phyloP scores from a whole-genome alignment of 2,113 vertebrate genomes.

The Nibea coibor region DNA sequence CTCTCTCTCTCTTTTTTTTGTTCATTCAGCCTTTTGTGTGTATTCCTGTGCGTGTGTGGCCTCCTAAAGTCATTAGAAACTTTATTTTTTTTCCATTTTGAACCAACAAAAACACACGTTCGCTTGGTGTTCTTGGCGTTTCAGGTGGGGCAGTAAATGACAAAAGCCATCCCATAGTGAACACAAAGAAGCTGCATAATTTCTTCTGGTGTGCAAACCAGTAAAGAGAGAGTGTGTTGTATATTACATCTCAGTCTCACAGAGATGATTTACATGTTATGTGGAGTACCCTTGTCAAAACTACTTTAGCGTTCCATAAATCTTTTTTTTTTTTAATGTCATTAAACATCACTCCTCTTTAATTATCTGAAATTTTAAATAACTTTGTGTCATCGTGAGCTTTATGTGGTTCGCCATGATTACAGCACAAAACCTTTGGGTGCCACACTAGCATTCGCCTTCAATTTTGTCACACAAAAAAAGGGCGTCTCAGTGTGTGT shows the following conservation, averaged over 20 bases:
- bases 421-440: conserved; percentile 11
- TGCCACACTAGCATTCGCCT: conserved; percentile 29
- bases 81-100: conserved; percentile 8
- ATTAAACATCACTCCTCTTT: conserved; percentile 24
- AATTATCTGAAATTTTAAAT: conserved; percentile 30
- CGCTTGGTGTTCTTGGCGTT: conserved; percentile 22
- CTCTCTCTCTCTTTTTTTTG: neutral
- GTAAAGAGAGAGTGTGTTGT: neutral
- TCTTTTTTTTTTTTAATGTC: neutral
- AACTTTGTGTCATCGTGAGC: conserved; percentile 26
- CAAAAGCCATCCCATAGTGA: neutral
- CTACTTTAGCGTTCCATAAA: conserved; percentile 20
- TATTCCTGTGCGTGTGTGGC: conserved; percentile 41
- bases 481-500: conserved; percentile 35
- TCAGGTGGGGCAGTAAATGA: neutral
- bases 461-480: conserved; percentile 22
- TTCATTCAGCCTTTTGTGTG: neutral
- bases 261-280: conserved; percentile 18
- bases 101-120: conserved; percentile 1
- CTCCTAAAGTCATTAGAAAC: conserved; percentile 18
- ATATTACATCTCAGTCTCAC: neutral
- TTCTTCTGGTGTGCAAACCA: neutral
- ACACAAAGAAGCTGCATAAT: neutral
- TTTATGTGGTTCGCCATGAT: conserved; percentile 51
- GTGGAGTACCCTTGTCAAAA: neutral